phyloP scores from a whole-genome alignment of 1,140 invertebrate species.

The Elymnias hypermnestra region DNA sequence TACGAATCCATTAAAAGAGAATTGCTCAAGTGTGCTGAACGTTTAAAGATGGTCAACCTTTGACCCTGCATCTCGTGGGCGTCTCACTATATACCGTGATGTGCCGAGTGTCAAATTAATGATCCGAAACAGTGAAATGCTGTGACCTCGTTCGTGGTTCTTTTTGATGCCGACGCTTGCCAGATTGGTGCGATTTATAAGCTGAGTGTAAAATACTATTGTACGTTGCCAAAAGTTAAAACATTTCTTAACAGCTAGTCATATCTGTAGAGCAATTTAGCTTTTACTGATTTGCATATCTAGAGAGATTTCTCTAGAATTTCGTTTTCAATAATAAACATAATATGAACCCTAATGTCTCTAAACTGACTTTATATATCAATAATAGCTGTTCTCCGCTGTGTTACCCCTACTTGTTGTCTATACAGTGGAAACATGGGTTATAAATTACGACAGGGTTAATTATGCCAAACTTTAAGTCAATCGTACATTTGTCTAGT shows the following conservation, averaged over 20 bases:
- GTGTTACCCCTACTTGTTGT: no score
- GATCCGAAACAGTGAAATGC: constrained; percentile 55
- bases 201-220: not conserved
- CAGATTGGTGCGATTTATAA: constrained; percentile 8
- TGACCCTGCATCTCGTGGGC: constrained; percentile 55
- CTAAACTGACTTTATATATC: no score
- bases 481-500: no score
- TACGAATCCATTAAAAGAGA: constrained; percentile 58
- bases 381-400: no score
- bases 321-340: no score
- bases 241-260: not conserved
- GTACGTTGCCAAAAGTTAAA: constrained; percentile 6
- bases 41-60: constrained; percentile 52
- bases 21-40: constrained; percentile 37
- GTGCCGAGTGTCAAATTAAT: constrained; percentile 66
- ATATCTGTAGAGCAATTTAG: not conserved
- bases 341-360: no score
- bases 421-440: no score
- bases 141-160: constrained; percentile 35
- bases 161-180: constrained; percentile 14
- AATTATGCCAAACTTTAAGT: no score
- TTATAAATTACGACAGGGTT: no score
- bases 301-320: no score
- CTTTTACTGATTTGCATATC: not conserved
- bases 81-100: constrained; percentile 42